Evolutionary conservation across 2,113 vertebrate genomes (phyloP).

Genomic region (Osmerus mordax): DNA sequence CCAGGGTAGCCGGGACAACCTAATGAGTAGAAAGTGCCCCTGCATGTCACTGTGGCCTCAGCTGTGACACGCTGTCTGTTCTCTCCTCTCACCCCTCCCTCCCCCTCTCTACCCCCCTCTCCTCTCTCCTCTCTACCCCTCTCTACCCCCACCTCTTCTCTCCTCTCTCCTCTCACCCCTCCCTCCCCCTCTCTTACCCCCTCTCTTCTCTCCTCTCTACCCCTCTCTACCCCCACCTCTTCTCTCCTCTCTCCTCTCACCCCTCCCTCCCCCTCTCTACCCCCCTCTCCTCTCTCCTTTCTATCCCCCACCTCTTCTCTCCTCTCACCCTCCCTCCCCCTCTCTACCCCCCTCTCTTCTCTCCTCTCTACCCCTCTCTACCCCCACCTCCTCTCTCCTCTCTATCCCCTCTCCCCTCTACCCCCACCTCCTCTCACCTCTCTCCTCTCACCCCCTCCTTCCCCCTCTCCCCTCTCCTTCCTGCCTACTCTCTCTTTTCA

Average conservation of each 20-base stretch:
- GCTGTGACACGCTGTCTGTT: slow-evolving; percentile 54
- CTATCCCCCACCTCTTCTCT: no score
- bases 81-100: slow-evolving; percentile 34
- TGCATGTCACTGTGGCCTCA: slow-evolving; percentile 57
- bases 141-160: not conserved
- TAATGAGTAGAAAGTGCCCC: slow-evolving; percentile 75
- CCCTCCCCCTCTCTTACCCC: not conserved
- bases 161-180: slow-evolving; percentile 3
- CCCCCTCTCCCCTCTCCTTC: not conserved
- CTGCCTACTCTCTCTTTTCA: slow-evolving; percentile 5
- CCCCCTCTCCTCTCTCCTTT: no score
- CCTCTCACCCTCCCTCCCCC: slow-evolving; percentile 28
- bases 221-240: not conserved
- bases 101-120: not conserved
- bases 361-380: no score
- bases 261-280: no score
- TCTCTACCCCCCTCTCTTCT: not conserved
- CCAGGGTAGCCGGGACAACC: slow-evolving; percentile 59
- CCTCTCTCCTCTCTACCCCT: no score
- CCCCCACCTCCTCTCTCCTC: not conserved
- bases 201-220: not conserved
- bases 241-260: no score
- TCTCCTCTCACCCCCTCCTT: no score
- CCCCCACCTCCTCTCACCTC: not conserved
- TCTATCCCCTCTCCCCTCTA: slow-evolving; percentile 4